Evolutionary conservation across 1,140 invertebrate genomes (phyloP).

Genomic region (Lasioglossum baleicum): DNA sequence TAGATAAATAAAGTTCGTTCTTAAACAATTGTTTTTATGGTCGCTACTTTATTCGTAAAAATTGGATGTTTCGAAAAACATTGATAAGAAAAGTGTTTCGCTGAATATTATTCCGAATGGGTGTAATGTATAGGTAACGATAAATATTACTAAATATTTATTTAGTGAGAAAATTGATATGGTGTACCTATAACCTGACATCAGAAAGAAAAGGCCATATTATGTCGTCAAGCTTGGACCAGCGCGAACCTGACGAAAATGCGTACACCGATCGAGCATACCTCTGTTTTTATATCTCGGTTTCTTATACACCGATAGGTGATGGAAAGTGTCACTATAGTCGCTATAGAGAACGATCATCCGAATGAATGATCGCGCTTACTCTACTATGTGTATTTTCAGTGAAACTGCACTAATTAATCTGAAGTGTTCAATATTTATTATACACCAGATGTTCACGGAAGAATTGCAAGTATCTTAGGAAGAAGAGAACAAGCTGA

Average conservation of each 20-base stretch:
- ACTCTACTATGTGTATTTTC: neutral
- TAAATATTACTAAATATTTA: neutral
- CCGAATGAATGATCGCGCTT: neutral
- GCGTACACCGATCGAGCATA: slow-evolving; percentile 35
- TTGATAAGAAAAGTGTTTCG: neutral
- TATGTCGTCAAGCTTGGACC: slow-evolving; percentile 36
- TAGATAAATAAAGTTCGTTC: neutral
- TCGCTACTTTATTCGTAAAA: neutral
- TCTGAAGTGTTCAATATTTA: slow-evolving; percentile 12
- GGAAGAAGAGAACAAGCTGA: slow-evolving; percentile 22
- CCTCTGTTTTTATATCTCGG: slow-evolving; percentile 17
- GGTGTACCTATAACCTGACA: slow-evolving; percentile 7
- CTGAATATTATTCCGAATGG: neutral
- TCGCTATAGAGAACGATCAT: neutral
- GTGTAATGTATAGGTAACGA: neutral
- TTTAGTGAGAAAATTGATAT: neutral
- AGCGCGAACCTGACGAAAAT: slow-evolving; percentile 42
- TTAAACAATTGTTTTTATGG: neutral
- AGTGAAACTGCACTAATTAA: slow-evolving; percentile 5
- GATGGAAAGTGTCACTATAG: slow-evolving; percentile 27
- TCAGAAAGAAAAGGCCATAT: neutral
- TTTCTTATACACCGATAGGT: slow-evolving; percentile 8
- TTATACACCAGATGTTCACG: slow-evolving; percentile 25
- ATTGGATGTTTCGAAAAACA: neutral
- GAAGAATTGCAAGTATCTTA: slow-evolving; percentile 24